Percentiles rank a stretch among this genome's conserved stretches.
Conservation (phyloP, 2,888 invertebrate species). For the Eretmocerus hayati region DNA sequence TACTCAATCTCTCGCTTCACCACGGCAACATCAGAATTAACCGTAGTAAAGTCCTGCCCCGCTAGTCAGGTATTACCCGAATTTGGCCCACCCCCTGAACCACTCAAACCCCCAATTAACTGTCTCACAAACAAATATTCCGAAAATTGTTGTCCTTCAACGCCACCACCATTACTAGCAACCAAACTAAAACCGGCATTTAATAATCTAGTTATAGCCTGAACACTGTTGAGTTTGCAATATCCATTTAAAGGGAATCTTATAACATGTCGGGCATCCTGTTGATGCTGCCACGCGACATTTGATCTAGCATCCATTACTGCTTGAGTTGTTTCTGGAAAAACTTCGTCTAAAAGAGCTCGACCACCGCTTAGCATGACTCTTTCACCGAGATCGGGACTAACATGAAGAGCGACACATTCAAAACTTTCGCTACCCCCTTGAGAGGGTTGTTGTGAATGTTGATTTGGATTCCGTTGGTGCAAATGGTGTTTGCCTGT, state of each 20-base stretch:
- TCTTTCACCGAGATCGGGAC: constrained; percentile 72
- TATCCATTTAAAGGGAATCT: constrained; percentile 82
- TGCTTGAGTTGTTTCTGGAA: constrained; percentile 71
- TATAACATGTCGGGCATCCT: constrained; percentile 75
- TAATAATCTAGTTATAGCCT: constrained; percentile 73
- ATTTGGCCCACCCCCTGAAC: no score
- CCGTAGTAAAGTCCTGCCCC: no score
- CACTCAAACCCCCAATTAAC: no score
- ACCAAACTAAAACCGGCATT: constrained; percentile 72
- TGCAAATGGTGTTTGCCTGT: no score
- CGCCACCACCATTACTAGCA: constrained; percentile 80
- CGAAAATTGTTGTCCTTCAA: constrained; percentile 83
- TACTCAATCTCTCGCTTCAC: no score
- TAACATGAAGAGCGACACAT: constrained; percentile 73
- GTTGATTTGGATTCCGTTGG: no score
- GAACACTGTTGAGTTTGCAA: constrained; percentile 83
- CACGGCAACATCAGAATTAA: no score
- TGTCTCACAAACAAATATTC: constrained; percentile 75
- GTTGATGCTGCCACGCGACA: constrained; percentile 74
- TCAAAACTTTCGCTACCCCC: no score
- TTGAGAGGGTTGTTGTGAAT: no score
- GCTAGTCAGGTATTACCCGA: no score
- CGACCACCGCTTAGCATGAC: constrained; percentile 78
- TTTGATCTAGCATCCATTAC: constrained; percentile 73
- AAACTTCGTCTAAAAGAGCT: constrained; percentile 67